These are phyloP conservation scores for Drosophila lacicola DNA, from an alignment of 2,888 invertebrate species.

Conservation along the genomic window DNA sequence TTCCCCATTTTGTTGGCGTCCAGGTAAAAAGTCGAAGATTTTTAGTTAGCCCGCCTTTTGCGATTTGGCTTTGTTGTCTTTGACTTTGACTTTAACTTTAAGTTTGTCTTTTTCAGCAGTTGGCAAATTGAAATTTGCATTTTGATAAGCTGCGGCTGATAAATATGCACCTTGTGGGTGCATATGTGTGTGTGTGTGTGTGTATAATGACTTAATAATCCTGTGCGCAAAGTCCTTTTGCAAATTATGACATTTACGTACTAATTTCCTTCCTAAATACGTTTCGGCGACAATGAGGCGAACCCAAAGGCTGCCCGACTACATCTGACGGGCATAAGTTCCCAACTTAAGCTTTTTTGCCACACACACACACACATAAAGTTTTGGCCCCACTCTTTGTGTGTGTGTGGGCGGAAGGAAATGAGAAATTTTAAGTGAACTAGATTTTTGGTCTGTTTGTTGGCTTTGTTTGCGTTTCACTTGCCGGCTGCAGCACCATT, in stretches of 20 bases:
- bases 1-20: constrained; percentile 7
- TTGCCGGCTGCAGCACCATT: constrained; percentile 44
- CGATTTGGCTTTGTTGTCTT: constrained; percentile 54
- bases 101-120: constrained; percentile 44
- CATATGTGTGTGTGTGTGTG: background rate
- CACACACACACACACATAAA: constrained; percentile 52
- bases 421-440: constrained; percentile 81
- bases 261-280: constrained; percentile 80
- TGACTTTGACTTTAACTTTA: constrained; percentile 3
- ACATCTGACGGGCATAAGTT: constrained; percentile 64
- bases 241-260: constrained; percentile 79
- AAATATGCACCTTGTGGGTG: constrained; percentile 1
- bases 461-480: constrained; percentile 57
- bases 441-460: constrained; percentile 73
- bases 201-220: constrained; percentile 76
- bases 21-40: constrained; percentile 80
- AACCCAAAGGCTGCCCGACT: constrained; percentile 18
- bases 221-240: constrained; percentile 65
- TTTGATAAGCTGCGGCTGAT: constrained; percentile 72
- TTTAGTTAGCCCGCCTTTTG: constrained; percentile 54
- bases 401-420: constrained; percentile 61
- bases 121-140: constrained; percentile 80
- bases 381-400: constrained; percentile 12
- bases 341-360: constrained; percentile 76
- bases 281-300: constrained; percentile 64